These are phyloP conservation scores for Laticauda laticaudata DNA, from an alignment of 2,113 vertebrate species.

Conservation along the genomic window DNA sequence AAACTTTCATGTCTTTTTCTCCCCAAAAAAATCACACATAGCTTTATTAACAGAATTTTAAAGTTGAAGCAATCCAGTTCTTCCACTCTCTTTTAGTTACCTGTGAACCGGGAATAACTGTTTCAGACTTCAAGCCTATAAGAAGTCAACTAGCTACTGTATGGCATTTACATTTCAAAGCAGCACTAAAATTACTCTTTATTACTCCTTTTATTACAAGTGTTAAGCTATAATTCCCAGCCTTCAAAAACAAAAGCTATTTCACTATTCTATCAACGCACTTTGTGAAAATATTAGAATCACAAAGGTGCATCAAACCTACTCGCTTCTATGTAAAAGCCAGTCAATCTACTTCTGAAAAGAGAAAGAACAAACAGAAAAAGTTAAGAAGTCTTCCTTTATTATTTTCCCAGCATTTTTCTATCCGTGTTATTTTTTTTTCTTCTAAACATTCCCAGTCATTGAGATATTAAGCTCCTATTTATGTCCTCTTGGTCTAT, in stretches of 20 bases:
- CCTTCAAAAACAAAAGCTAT: neutral
- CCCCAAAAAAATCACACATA: conserved; percentile 66
- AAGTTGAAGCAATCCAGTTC: conserved; percentile 28
- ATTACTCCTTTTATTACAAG: neutral
- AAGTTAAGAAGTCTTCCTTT: neutral
- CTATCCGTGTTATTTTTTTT: neutral
- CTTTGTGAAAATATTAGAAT: neutral
- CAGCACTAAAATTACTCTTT: neutral
- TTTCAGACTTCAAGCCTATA: neutral
- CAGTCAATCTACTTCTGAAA: neutral
- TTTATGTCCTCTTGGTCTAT: neutral
- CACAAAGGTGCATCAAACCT: neutral
- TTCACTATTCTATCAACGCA: neutral
- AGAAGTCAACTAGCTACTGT: conserved; percentile 40
- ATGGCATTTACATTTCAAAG: neutral
- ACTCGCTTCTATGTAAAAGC: neutral
- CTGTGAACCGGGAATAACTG: conserved; percentile 57
- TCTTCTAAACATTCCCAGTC: neutral
- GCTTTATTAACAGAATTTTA: conserved; percentile 67
- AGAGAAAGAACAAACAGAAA: neutral
- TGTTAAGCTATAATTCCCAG: neutral
- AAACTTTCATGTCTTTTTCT: conserved; percentile 76
- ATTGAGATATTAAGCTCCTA: neutral
- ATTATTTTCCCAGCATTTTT: neutral
- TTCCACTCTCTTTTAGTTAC: conserved; percentile 43